A percentile compares a stretch with the other conserved stretches of the same genome.
Conservation (phyloP, 2,797 vertebrate species). For the Poliocrania exsul region DNA sequence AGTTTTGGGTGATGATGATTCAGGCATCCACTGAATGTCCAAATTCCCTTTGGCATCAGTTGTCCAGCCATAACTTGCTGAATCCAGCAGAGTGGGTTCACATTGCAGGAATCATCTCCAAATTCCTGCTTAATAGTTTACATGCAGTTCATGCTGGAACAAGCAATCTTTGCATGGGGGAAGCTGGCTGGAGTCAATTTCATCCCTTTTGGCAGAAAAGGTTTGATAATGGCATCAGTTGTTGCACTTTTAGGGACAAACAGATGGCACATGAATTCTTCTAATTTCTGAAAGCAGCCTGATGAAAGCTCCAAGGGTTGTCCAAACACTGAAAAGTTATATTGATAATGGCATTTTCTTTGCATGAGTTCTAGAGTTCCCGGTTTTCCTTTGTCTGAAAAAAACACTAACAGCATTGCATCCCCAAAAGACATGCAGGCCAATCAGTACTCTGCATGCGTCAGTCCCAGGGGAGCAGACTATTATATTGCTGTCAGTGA, state of each 20-base stretch:
- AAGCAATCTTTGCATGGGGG: slow-evolving; percentile 63
- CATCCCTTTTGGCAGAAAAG: slow-evolving; percentile 55
- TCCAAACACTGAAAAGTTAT: slow-evolving; percentile 46
- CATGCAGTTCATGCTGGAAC: slow-evolving; percentile 62
- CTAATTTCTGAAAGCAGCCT: slow-evolving; percentile 57
- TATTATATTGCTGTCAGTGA: slow-evolving; percentile 38
- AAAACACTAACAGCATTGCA: not conserved
- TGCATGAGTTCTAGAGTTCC: slow-evolving; percentile 52
- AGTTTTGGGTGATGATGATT: slow-evolving; percentile 52
- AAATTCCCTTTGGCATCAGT: slow-evolving; percentile 61
- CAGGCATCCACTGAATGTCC: slow-evolving; percentile 48
- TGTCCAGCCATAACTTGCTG: slow-evolving; percentile 55
- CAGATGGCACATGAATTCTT: slow-evolving; percentile 68
- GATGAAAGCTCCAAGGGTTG: slow-evolving; percentile 58
- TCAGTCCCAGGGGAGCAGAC: not conserved
- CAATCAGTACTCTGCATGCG: not conserved
- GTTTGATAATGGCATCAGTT: slow-evolving; percentile 61
- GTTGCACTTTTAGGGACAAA: slow-evolving; percentile 69
- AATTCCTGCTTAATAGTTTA: slow-evolving; percentile 56
- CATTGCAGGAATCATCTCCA: slow-evolving; percentile 55
- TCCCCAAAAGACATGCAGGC: slow-evolving; percentile 20
- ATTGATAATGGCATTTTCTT: slow-evolving; percentile 61
- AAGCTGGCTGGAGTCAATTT: slow-evolving; percentile 58
- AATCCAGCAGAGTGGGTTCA: slow-evolving; percentile 46
- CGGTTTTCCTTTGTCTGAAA: slow-evolving; percentile 45